Conservation (phyloP, 1,140 invertebrate genomes). For the Cotesia chilonis region DNA sequence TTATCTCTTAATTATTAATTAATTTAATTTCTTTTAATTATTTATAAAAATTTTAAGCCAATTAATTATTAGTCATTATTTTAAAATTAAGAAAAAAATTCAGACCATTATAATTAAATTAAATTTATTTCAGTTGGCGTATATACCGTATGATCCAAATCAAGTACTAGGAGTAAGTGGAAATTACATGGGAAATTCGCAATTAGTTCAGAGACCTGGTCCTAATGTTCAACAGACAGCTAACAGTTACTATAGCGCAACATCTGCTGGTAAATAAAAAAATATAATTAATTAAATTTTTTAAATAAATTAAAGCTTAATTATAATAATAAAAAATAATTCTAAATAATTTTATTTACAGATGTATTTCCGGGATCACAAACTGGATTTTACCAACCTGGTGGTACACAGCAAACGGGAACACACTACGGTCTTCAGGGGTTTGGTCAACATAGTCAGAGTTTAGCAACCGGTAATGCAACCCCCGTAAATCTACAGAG, state of each 20-base stretch:
- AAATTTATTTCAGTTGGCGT: slow-evolving; percentile 56
- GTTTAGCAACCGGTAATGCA: slow-evolving; percentile 62
- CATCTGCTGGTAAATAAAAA: slow-evolving; percentile 61
- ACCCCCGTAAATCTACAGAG: slow-evolving; percentile 69
- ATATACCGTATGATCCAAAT: slow-evolving; percentile 67
- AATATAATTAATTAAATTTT: not conserved
- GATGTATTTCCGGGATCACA: slow-evolving; percentile 64
- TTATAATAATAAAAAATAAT: not conserved
- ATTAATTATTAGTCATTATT: no score
- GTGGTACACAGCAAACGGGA: slow-evolving; percentile 65
- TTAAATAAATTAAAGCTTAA: not conserved
- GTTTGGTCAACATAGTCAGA: slow-evolving; percentile 64
- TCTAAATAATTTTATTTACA: slow-evolving; percentile 32
- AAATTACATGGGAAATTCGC: slow-evolving; percentile 70
- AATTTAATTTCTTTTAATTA: slow-evolving; percentile 13
- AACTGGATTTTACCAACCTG: slow-evolving; percentile 66
- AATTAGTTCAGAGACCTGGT: slow-evolving; percentile 69
- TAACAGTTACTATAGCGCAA: slow-evolving; percentile 69
- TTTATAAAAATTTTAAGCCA: not conserved
- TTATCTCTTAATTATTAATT: slow-evolving; percentile 21
- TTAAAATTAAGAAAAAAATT: not conserved
- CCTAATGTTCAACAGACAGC: slow-evolving; percentile 67
- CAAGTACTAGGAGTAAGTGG: slow-evolving; percentile 65
- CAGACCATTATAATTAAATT: not conserved
- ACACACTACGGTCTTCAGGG: slow-evolving; percentile 65